A percentile compares a stretch with the other conserved stretches of the same genome.
Conservation (phyloP, 2,797 vertebrate species). For the Halcyon badia region DNA sequence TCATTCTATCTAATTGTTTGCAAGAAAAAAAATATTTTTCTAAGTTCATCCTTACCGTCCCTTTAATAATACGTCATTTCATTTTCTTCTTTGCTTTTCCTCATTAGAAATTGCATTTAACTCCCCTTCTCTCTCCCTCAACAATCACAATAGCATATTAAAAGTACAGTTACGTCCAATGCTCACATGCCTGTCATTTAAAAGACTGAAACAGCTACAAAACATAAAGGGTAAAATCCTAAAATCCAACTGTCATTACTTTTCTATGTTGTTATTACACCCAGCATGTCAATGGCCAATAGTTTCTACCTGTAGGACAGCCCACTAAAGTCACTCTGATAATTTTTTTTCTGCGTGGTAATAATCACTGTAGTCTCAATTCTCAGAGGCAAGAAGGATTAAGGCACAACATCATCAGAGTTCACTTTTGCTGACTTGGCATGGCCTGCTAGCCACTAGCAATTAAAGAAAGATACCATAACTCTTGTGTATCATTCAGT, state of each 20-base stretch:
- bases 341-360: background rate
- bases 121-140: background rate
- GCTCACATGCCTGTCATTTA: background rate
- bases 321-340: background rate
- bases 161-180: background rate
- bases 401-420: background rate
- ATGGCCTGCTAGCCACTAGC: background rate
- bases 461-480: background rate
- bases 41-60: background rate
- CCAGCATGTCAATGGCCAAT: background rate
- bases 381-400: background rate
- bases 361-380: background rate
- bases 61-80: background rate
- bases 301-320: background rate
- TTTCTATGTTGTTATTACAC: background rate
- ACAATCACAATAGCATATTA: background rate
- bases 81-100: background rate
- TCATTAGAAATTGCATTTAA: background rate
- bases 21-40: background rate
- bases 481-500: background rate
- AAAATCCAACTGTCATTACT: background rate
- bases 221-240: background rate
- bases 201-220: background rate
- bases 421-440: background rate
- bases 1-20: background rate